Percentiles rank a stretch among this genome's conserved stretches.
phyloP scores from a whole-genome alignment of 2,888 invertebrate species.

The Aleiodes testaceus region DNA sequence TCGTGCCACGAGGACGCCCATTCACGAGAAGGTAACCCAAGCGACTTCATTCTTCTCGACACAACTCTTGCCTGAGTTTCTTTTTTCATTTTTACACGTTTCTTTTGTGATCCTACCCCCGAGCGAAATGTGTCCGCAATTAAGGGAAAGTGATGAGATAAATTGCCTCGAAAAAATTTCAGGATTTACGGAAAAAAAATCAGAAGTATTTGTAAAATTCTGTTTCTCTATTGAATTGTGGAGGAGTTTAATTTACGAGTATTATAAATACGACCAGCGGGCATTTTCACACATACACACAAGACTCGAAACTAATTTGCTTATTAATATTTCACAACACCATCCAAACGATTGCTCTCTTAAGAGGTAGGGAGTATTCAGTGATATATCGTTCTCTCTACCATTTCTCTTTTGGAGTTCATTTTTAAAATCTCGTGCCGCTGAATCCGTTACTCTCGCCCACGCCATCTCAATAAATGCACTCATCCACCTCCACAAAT shows the following conservation, averaged over 20 bases:
- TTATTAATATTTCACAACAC: constrained; percentile 71
- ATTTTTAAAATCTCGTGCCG: constrained; percentile 37
- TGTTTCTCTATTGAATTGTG: constrained; percentile 31
- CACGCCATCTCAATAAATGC: constrained; percentile 22
- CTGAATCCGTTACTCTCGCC: constrained; percentile 28
- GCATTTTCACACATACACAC: constrained; percentile 49
- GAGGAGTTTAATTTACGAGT: constrained; percentile 51
- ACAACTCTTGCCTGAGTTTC: constrained; percentile 30
- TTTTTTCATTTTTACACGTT: constrained; percentile 16
- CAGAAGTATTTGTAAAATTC: no score
- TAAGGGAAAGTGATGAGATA: not conserved
- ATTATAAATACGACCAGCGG: constrained; percentile 38
- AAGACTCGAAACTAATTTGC: constrained; percentile 68
- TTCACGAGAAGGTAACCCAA: constrained; percentile 48
- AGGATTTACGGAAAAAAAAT: no score
- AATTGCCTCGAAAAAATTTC: no score
- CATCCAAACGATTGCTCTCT: constrained; percentile 62
- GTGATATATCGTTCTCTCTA: constrained; percentile 60
- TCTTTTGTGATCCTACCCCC: constrained; percentile 12
- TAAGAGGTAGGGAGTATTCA: constrained; percentile 54
- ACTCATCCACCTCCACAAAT: constrained; percentile 38
- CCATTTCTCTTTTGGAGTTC: constrained; percentile 39
- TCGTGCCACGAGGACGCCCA: constrained; percentile 58
- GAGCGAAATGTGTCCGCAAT: not conserved
- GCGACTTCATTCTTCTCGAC: constrained; percentile 40